Evolutionary conservation across 2,797 vertebrate genomes (phyloP).

Genomic region (Simalia tracyae): DNA sequence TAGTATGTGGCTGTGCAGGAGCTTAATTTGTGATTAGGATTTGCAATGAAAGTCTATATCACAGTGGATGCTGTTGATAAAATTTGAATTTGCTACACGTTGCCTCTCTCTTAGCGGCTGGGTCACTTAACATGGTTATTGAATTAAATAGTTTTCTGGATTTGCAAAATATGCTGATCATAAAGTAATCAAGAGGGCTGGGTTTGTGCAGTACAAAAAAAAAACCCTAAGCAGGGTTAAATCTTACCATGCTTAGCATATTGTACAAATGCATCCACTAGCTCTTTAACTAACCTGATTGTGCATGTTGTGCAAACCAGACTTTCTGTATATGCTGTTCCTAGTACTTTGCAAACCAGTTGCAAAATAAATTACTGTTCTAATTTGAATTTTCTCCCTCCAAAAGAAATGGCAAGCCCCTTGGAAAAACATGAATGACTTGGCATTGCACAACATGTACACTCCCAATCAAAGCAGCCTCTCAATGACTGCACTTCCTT

Average conservation of each 20-base stretch:
- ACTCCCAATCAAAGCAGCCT: neutral
- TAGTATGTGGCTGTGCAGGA: neutral
- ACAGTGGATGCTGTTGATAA: too few relatives aligned
- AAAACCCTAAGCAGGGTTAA: neutral
- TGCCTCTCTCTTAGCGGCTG: neutral
- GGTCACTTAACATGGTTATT: neutral
- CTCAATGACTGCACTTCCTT: neutral
- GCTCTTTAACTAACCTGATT: neutral
- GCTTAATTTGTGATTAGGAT: neutral
- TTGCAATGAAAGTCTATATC: neutral
- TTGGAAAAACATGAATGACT: neutral
- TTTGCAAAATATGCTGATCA: neutral
- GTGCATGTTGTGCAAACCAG: neutral
- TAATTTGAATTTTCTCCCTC: neutral
- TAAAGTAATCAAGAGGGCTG: neutral
- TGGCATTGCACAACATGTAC: neutral
- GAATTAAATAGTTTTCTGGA: neutral
- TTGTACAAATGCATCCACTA: neutral
- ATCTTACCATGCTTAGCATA: neutral
- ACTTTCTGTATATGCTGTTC: neutral
- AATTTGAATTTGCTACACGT: neutral
- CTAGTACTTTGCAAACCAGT: neutral
- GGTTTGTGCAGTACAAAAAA: neutral
- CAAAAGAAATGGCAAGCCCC: neutral
- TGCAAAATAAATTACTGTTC: neutral